phyloP scores from a whole-genome alignment of 2,888 invertebrate species.

The Tuta absoluta region DNA sequence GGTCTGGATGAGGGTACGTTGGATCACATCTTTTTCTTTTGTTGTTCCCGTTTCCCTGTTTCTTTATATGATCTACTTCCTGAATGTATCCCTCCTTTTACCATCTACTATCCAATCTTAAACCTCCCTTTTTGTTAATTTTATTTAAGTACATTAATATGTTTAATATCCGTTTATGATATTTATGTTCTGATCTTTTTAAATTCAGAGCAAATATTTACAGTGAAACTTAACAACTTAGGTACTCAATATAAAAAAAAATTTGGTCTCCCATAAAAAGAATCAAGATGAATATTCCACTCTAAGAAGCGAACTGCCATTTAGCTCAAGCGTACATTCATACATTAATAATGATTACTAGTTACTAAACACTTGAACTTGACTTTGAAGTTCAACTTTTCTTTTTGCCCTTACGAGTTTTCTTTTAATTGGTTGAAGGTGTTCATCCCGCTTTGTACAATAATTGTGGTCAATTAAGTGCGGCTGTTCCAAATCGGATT shows the following conservation, averaged over 20 bases:
- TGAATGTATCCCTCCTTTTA: too few species aligned
- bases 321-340: slow-evolving; percentile 5
- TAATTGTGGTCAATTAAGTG: slow-evolving; percentile 19
- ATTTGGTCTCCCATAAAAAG: slow-evolving; percentile 12
- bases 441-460: slow-evolving; percentile 13
- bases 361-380: background rate
- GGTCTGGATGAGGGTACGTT: too few species aligned
- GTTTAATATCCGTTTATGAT: too few species aligned
- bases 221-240: slow-evolving; percentile 14
- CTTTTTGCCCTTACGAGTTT: slow-evolving; percentile 8
- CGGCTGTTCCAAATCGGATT: slow-evolving; percentile 13
- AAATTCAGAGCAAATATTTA: slow-evolving; percentile 13
- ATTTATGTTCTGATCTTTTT: too few species aligned
- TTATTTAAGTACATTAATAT: too few species aligned
- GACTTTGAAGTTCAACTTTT: slow-evolving; percentile 1
- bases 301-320: slow-evolving; percentile 12
- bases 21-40: too few species aligned
- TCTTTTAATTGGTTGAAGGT: slow-evolving; percentile 15
- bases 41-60: too few species aligned
- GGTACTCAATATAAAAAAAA: slow-evolving; percentile 13
- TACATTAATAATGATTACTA: slow-evolving; percentile 7
- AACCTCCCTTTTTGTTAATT: too few species aligned
- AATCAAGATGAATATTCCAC: slow-evolving; percentile 8
- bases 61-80: too few species aligned
- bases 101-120: too few species aligned